Conservation (phyloP, 2,797 vertebrate genomes). For the Limnodromus scolopaceus region DNA sequence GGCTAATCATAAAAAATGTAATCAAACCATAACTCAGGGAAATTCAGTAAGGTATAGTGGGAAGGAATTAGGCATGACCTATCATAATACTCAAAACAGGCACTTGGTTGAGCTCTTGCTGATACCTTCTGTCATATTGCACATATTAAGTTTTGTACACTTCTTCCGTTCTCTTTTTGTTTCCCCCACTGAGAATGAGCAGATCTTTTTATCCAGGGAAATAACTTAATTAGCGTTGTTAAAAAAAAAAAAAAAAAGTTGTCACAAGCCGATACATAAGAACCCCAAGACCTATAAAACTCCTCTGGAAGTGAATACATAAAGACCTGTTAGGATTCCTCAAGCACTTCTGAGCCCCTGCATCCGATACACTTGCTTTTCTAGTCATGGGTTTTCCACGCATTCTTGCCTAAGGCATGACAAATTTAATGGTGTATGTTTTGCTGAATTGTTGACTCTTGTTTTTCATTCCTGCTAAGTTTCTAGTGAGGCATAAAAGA, state of each 20-base stretch:
- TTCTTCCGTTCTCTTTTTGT: neutral
- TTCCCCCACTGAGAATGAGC: neutral
- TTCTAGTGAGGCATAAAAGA: neutral
- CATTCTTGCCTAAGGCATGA: neutral
- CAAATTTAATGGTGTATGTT: neutral
- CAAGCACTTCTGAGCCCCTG: neutral
- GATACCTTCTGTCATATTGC: fast-evolving
- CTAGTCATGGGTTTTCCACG: neutral
- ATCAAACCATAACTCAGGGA: neutral
- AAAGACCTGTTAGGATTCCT: neutral
- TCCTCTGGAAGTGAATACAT: neutral
- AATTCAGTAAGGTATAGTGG: fast-evolving
- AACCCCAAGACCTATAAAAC: neutral
- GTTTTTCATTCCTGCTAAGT: neutral
- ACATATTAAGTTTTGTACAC: fast-evolving
- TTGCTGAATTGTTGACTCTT: conserved; percentile 5
- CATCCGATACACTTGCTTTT: neutral
- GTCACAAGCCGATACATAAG: neutral
- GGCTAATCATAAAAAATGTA: neutral
- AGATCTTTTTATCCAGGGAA: neutral
- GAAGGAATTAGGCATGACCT: neutral
- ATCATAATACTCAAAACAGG: fast-evolving
- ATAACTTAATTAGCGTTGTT: neutral
- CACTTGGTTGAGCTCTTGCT: neutral
- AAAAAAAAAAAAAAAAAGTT: neutral